A percentile compares a stretch with the other conserved stretches of the same genome.
Conservation (phyloP, 2,888 invertebrate genomes). For the Tipula lateralis region DNA sequence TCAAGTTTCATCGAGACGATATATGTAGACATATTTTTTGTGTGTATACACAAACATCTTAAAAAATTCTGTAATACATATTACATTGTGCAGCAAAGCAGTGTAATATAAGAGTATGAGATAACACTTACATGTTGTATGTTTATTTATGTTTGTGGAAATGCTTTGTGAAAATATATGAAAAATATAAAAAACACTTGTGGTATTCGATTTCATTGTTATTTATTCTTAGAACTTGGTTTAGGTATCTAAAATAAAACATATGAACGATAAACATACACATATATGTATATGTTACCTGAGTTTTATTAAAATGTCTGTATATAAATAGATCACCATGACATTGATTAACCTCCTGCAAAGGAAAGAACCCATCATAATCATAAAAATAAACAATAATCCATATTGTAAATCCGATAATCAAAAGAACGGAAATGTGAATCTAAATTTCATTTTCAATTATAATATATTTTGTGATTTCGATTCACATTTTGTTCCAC, state of each 20-base stretch:
- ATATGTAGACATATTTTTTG: background rate
- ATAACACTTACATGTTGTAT: background rate
- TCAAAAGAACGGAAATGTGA: background rate
- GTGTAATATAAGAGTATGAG: background rate
- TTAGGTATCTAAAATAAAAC: too few species aligned
- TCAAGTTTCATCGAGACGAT: background rate
- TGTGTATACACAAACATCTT: background rate
- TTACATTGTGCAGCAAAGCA: background rate
- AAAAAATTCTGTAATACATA: background rate
- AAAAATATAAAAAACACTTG: background rate
- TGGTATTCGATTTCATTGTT: background rate
- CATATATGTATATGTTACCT: too few species aligned
- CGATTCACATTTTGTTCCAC: background rate
- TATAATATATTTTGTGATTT: background rate
- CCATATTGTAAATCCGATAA: background rate
- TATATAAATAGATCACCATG: background rate
- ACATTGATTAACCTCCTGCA: background rate
- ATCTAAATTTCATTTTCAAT: conserved; percentile 3
- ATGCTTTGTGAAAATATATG: background rate
- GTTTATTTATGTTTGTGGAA: background rate
- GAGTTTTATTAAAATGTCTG: background rate
- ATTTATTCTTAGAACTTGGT: background rate
- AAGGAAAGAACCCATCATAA: background rate
- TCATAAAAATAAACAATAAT: conserved; percentile 3
- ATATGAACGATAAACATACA: too few species aligned